Evolutionary conservation across 2,888 invertebrate genomes (phyloP).

Genomic region (Eupithecia subumbrata): DNA sequence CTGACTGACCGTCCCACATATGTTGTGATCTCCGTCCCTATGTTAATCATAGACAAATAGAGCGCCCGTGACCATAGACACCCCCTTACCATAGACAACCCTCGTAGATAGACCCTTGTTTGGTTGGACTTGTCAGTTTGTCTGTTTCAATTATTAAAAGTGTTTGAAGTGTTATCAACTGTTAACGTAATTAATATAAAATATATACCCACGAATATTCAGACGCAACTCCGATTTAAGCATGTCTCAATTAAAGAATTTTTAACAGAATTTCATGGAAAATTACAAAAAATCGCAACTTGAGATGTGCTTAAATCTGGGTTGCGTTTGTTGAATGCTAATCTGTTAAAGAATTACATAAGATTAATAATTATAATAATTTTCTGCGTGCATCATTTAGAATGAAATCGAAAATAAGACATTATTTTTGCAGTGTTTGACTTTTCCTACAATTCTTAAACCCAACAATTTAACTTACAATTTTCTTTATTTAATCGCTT

Average conservation of each 20-base stretch:
- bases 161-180: background rate
- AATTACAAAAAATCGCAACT: no score
- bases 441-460: background rate
- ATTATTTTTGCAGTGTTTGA: background rate
- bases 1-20: slow-evolving; percentile 27
- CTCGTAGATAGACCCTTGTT: slow-evolving; percentile 45
- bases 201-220: no score
- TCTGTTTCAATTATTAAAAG: background rate
- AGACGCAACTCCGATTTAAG: no score
- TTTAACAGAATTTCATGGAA: no score
- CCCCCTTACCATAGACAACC: slow-evolving; percentile 23
- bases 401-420: background rate
- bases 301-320: no score
- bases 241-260: no score
- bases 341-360: background rate
- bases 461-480: no score
- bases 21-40: slow-evolving; percentile 21
- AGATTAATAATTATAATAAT: background rate
- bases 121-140: slow-evolving; percentile 39
- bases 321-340: no score
- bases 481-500: no score
- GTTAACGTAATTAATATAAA: background rate
- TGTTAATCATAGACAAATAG: slow-evolving; percentile 30
- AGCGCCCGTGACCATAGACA: slow-evolving; percentile 16
- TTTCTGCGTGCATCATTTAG: background rate